Evolutionary conservation across 92 coral and sea anemone genomes (phyloP).

Genomic region (Porites divaricata): DNA sequence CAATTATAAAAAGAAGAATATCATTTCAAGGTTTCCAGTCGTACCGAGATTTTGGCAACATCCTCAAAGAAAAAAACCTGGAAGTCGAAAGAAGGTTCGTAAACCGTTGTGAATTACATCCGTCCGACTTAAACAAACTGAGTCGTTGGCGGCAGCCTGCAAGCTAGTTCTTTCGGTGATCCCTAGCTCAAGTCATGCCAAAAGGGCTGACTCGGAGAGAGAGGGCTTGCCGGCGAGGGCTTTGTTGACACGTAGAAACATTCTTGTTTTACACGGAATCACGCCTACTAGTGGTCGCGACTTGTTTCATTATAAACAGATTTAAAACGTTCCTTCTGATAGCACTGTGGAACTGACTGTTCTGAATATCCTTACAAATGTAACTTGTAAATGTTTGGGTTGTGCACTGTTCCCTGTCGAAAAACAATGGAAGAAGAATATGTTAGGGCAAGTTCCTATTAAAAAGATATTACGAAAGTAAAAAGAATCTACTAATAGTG

Average conservation of each 20-base stretch:
- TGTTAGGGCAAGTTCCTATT: not conserved
- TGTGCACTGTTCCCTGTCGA: no score
- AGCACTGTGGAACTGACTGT: not conserved
- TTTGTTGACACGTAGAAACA: no score
- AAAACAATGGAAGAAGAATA: no score
- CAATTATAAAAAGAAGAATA: not conserved
- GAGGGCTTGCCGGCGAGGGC: no score
- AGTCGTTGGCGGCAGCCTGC: no score
- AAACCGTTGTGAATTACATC: not conserved
- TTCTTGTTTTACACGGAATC: not conserved
- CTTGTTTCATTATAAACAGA: not conserved
- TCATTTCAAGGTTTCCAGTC: conserved; percentile 31
- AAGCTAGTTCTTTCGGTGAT: no score
- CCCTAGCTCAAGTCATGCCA: no score
- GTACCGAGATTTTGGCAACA: conserved; percentile 10
- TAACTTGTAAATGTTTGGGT: not conserved
- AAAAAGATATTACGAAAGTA: no score
- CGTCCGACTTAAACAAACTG: not conserved
- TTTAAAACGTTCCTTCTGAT: not conserved
- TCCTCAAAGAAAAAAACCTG: conserved; percentile 26
- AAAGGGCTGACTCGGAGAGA: no score
- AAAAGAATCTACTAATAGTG: no score
- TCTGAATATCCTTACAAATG: not conserved
- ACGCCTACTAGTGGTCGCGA: not conserved
- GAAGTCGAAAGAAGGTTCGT: conserved; percentile 39